Base-by-base conservation (phyloP, 1,140 invertebrate species). In the Metopolophium dirhodum region DNA sequence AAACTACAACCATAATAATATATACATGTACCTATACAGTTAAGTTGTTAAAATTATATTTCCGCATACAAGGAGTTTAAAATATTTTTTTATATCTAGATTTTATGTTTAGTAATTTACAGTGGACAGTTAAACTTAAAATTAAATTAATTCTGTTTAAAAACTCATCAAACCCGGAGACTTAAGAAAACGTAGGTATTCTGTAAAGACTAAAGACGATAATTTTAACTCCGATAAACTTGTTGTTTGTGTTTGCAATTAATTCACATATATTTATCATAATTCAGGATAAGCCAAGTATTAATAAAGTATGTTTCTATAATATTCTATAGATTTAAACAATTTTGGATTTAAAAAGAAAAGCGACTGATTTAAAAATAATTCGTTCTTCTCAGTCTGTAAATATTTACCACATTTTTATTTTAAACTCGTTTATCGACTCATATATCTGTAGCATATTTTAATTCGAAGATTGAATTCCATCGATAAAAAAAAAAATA, bases 31-130 rank as follows among this genome's bases (percentile, higher is more conserved):
- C 18, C 6, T 77, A 18, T 18, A 68, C n/a, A 68, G 30, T 68
- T n/a, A 77, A n/a, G 61, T 77, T 77, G 61, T 77, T 77, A 77
- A 77, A 77, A 77, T 77, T n/a, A 77, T 77, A 77, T 3, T 77
- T 4, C 14, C 30, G 1, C n/a, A 18, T n/a, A 77, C 14, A 77
- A 3, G 14, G 1, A 18, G 14, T 18, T n/a, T 77, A 77, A n/a
- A 77, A n/a, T 77, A n/a, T n/a, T 77, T 77, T 68, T n/a, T 77
- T n/a, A n/a, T n/a, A 77, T 77, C 61, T n/a, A 77, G 14, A 77
- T 77, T 77, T 77, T 77, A 77, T 77, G n/a, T 77, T 77, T 77
- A 18, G 3, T n/a, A 14, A n/a, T 77, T 77, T 77, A n/a, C 61
- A 77, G 30, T n/a, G 61, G 30, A 54, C 61, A n/a, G n/a, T 68